Evolutionary conservation across 2,113 vertebrate genomes (phyloP).

Genomic region (Australoheros scitulus): DNA sequence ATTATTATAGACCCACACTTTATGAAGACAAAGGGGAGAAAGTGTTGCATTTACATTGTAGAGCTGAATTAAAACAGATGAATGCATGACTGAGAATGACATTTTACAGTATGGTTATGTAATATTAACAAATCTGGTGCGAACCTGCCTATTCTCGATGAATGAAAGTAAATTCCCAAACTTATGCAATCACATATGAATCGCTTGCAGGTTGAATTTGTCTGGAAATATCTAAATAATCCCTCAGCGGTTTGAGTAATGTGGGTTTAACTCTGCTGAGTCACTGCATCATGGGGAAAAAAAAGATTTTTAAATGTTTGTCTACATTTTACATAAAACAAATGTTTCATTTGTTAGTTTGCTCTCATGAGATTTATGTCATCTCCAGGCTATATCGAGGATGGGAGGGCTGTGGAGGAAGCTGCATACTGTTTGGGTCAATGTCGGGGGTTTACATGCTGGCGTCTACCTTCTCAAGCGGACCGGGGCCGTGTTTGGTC

Average conservation of each 20-base stretch:
- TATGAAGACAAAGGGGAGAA: not conserved
- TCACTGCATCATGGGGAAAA: not conserved
- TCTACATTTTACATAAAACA: constrained; percentile 34
- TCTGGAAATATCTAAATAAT: not conserved
- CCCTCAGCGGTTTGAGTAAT: not conserved
- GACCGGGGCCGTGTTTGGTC: constrained; percentile 75
- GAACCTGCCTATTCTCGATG: not conserved
- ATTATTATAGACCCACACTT: not conserved
- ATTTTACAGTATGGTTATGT: not conserved
- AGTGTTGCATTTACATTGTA: not conserved
- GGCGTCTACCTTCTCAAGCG: constrained; percentile 93
- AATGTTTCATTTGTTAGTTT: constrained; percentile 45
- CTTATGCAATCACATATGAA: not conserved
- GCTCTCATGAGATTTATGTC: constrained; percentile 37
- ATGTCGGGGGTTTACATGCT: constrained; percentile 94
- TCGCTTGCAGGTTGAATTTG: not conserved
- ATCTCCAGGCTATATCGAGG: constrained; percentile 85
- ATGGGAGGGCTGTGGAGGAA: constrained; percentile 92
- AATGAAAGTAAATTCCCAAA: not conserved
- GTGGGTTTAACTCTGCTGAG: not conserved
- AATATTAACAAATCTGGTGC: not conserved
- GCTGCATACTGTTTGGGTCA: constrained; percentile 93
- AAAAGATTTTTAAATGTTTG: constrained; percentile 25
- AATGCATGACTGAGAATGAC: not conserved
- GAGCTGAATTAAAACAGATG: not conserved